Evolutionary conservation across 2,888 invertebrate species (phyloP).

Genomic region (Lepidocyrtinus sp.): DNA sequence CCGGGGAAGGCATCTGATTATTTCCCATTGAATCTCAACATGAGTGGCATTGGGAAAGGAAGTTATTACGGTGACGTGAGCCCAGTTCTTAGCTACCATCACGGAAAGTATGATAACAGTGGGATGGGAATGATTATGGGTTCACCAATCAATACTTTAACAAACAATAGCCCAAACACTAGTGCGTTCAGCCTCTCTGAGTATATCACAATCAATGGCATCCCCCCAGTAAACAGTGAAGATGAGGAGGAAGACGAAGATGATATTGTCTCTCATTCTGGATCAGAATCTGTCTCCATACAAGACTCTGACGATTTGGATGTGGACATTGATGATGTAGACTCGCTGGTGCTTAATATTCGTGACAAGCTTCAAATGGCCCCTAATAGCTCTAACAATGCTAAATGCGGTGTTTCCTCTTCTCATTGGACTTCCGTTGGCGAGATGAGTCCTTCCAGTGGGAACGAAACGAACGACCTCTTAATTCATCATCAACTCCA

Average conservation of each 20-base stretch:
- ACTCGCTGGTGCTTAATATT: constrained; percentile 66
- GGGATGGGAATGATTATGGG: constrained; percentile 49
- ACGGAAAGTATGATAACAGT: constrained; percentile 61
- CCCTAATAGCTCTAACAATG: constrained; percentile 23
- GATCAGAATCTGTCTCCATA: constrained; percentile 59
- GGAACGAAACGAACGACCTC: constrained; percentile 33
- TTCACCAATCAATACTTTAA: constrained; percentile 53
- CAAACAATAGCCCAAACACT: constrained; percentile 61
- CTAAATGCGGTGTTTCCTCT: constrained; percentile 28
- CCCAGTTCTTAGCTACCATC: constrained; percentile 55
- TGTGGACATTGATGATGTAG: constrained; percentile 67
- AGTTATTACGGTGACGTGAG: constrained; percentile 59
- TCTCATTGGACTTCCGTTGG: constrained; percentile 33
- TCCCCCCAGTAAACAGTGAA: constrained; percentile 65
- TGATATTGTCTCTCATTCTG: constrained; percentile 61
- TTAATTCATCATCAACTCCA: constrained; percentile 45
- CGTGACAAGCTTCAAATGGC: constrained; percentile 68
- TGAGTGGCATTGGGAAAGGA: constrained; percentile 58
- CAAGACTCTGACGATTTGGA: constrained; percentile 65
- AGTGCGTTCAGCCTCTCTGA: constrained; percentile 58
- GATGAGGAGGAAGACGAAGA: constrained; percentile 64
- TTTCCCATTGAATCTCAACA: constrained; percentile 67
- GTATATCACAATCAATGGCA: constrained; percentile 60
- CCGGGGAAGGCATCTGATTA: constrained; percentile 69
- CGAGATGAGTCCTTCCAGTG: constrained; percentile 30